These are phyloP conservation scores for Eira barbara DNA, from an alignment of 2,113 vertebrate species.

Conservation along the genomic window DNA sequence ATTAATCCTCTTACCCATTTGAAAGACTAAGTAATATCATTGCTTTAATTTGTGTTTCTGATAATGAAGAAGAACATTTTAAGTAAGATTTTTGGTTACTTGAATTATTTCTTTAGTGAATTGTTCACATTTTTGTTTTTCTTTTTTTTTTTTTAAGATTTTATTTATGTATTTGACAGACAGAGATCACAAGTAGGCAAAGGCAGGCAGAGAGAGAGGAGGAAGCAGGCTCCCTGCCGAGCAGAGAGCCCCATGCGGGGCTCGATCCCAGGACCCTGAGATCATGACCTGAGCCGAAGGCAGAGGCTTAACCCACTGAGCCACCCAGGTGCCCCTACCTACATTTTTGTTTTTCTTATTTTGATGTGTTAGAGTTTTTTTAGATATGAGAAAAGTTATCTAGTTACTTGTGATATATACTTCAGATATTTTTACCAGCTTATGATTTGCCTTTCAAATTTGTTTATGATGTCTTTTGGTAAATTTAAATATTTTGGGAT, in stretches of 20 bases:
- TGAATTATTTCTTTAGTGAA: background rate
- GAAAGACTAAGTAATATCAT: background rate
- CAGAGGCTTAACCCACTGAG: too few relatives aligned
- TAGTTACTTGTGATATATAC: background rate
- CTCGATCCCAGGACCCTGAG: too few relatives aligned
- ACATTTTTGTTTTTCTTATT: background rate
- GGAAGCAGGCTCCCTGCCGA: too few relatives aligned
- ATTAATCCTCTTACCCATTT: background rate
- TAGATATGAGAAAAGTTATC: background rate
- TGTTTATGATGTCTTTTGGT: background rate
- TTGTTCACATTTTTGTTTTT: background rate
- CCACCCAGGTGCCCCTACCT: background rate
- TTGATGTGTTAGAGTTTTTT: background rate
- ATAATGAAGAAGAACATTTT: background rate
- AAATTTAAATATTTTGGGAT: background rate
- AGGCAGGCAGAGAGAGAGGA: too few relatives aligned
- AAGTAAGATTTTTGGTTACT: background rate
- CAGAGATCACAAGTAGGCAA: too few relatives aligned
- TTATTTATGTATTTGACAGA: too few relatives aligned
- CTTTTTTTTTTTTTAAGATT: background rate
- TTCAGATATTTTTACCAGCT: background rate
- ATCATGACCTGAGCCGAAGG: too few relatives aligned
- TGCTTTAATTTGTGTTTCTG: background rate
- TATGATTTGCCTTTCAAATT: slow-evolving; percentile 29
- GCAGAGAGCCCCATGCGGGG: too few relatives aligned